Conservation (phyloP, 2,888 invertebrate genomes). For the Meganola albula region DNA sequence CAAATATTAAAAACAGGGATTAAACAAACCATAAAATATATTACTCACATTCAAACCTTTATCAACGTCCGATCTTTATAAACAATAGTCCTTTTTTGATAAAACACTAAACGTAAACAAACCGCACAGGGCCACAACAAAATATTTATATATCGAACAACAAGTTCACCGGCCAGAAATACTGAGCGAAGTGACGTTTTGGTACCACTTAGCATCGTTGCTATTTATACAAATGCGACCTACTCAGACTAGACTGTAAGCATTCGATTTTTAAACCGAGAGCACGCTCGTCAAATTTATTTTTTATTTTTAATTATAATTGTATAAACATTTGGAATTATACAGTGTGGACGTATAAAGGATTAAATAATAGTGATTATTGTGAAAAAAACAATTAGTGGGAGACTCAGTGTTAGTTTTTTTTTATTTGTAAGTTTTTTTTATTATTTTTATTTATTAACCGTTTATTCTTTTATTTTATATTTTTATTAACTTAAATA, state of each 20-base stretch:
- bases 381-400: not conserved
- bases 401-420: not conserved
- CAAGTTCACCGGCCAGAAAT: constrained; percentile 11
- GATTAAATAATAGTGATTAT: no score
- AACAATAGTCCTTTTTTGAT: no score
- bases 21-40: no score
- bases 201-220: constrained; percentile 33
- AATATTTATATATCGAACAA: not conserved
- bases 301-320: constrained; percentile 25
- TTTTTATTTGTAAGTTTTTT: not conserved
- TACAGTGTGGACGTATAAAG: no score
- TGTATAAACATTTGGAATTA: constrained; percentile 2
- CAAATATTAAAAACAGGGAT: no score
- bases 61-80: no score
- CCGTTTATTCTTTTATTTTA: no score
- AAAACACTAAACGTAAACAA: no score
- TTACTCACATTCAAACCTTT: no score
- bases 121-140: not conserved
- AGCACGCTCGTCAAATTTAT: constrained; percentile 36
- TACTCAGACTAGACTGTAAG: constrained; percentile 42
- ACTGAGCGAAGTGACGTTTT: constrained; percentile 26
- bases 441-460: not conserved
- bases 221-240: constrained; percentile 63
- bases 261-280: constrained; percentile 41
- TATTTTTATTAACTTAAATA: no score